Evolutionary conservation across 37 sponge, comb jelly and placozoan genomes (phyloP).

Genomic region (Ianthella basta): DNA sequence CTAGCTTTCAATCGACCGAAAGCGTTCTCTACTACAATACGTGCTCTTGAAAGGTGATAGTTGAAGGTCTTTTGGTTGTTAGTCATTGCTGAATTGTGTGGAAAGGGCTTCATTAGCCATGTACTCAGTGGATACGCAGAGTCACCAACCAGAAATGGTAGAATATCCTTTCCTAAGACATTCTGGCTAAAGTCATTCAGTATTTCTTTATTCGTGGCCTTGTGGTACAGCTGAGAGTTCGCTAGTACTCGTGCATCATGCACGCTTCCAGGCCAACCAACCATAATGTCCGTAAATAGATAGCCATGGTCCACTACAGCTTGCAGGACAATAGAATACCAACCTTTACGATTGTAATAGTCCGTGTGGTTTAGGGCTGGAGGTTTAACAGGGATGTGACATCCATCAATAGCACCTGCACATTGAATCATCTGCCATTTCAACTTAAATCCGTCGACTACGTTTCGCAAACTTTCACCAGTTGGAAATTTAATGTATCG

Average conservation of each 20-base stretch:
- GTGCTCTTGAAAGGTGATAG: too few species aligned
- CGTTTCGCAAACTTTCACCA: neutral
- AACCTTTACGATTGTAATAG: conserved; percentile 27
- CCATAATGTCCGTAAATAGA: conserved; percentile 13
- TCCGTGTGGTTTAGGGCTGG: conserved; percentile 13
- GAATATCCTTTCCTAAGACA: too few species aligned
- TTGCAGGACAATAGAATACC: conserved; percentile 11
- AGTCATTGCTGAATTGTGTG: too few species aligned
- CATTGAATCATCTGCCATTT: conserved; percentile 28
- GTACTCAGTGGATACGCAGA: too few species aligned
- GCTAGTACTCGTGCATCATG: conserved; percentile 38
- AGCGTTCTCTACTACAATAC: too few species aligned
- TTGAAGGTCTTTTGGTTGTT: too few species aligned
- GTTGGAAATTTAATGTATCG: conserved; percentile 17
- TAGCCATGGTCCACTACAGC: conserved; percentile 28
- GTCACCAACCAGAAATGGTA: too few species aligned
- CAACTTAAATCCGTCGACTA: conserved; percentile 5
- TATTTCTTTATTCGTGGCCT: too few species aligned
- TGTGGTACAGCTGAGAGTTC: neutral
- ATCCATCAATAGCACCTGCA: conserved; percentile 17
- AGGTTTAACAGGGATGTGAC: conserved; percentile 19
- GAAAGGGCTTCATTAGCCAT: too few species aligned
- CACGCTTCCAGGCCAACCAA: conserved; percentile 40
- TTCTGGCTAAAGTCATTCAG: too few species aligned
- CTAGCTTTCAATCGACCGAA: too few species aligned